These are phyloP conservation scores for Conopomorpha cramerella DNA, from an alignment of 1,140 invertebrate species.

Conservation along the genomic window DNA sequence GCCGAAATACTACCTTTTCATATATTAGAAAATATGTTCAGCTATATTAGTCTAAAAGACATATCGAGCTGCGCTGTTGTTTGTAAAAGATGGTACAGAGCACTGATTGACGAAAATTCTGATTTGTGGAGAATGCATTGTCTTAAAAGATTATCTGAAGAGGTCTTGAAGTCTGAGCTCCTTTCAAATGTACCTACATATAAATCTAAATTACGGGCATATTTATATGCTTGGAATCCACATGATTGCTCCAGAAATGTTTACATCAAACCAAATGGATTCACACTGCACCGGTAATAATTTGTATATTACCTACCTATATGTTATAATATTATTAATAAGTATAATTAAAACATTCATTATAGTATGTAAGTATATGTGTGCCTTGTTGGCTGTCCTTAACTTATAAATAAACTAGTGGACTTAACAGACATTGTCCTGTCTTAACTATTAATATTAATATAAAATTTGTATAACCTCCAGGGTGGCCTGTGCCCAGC, in stretches of 20 bases:
- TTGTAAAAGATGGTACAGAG: slow-evolving; percentile 91
- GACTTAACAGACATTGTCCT: too few species aligned
- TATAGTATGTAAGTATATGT: too few species aligned
- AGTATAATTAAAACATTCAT: too few species aligned
- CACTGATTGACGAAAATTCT: slow-evolving; percentile 92
- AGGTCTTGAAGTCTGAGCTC: slow-evolving; percentile 91
- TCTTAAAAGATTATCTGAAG: slow-evolving; percentile 83
- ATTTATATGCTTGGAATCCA: slow-evolving; percentile 96
- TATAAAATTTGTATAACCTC: neutral
- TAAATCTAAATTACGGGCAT: slow-evolving; percentile 93
- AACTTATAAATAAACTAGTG: too few species aligned
- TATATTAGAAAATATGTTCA: slow-evolving; percentile 93
- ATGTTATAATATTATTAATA: neutral
- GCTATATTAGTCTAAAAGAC: slow-evolving; percentile 86
- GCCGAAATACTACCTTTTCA: slow-evolving; percentile 58
- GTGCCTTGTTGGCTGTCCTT: too few species aligned
- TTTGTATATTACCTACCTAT: slow-evolving; percentile 1
- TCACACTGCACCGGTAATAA: slow-evolving; percentile 84
- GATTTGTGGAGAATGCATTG: slow-evolving; percentile 95
- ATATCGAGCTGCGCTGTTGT: slow-evolving; percentile 88
- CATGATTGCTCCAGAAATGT: slow-evolving; percentile 96
- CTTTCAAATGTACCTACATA: slow-evolving; percentile 87
- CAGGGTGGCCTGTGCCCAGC: neutral
- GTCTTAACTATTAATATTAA: neutral
- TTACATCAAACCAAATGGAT: slow-evolving; percentile 96